A percentile compares a stretch with the other conserved stretches of the same genome.
phyloP scores from a whole-genome alignment of 2,888 invertebrate genomes.

The Drosophila formosana region DNA sequence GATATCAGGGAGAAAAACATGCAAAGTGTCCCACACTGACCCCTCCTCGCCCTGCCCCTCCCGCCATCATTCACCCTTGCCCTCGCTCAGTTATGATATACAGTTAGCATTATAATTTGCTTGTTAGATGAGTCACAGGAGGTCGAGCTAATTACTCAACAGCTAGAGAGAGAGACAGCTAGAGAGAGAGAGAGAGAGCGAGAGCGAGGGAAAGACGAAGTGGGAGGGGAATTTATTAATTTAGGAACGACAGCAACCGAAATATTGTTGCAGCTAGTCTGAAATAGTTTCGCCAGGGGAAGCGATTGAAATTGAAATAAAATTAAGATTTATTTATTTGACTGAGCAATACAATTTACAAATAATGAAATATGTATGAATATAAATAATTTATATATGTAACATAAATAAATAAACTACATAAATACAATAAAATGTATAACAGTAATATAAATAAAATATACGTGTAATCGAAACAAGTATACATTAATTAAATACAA shows the following conservation, averaged over 20 bases:
- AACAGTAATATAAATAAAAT: no score
- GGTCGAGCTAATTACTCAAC: conserved; percentile 44
- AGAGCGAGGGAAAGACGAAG: conserved; percentile 11
- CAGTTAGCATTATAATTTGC: conserved; percentile 55
- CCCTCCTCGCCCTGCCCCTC: neutral
- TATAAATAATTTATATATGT: conserved; percentile 7
- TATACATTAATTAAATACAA: no score
- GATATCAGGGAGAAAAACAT: conserved; percentile 46
- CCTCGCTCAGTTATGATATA: conserved; percentile 24
- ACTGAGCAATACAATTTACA: no score
- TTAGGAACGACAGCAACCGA: no score
- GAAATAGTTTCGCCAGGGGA: no score
- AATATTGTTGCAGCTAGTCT: no score
- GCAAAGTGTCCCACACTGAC: conserved; percentile 18
- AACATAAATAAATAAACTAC: no score
- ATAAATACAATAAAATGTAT: no score
- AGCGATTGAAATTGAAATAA: no score
- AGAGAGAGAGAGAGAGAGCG: conserved; percentile 1
- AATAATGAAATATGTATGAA: no score
- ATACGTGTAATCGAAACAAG: no score
- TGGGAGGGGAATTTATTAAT: neutral
- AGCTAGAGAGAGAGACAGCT: conserved; percentile 6
- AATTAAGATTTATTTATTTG: no score
- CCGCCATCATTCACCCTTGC: conserved; percentile 2
- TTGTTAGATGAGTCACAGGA: conserved; percentile 39